Conservation (phyloP, 2,888 invertebrate genomes). For the Hyles lineata region DNA sequence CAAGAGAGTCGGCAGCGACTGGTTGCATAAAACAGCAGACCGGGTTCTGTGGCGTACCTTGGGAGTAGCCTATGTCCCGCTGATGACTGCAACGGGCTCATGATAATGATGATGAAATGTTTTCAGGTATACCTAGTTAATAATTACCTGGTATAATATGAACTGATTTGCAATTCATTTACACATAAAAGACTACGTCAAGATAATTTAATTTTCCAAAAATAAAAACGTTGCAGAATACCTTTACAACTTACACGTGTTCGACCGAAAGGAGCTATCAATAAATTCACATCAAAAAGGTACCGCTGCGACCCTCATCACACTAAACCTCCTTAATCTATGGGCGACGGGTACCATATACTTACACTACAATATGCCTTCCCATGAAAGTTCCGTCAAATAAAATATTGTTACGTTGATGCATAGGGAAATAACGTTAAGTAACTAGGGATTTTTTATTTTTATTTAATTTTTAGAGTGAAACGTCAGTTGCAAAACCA, state of each 20-base stretch:
- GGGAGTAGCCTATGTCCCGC: too few species aligned
- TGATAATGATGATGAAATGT: too few species aligned
- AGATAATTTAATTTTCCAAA: too few species aligned
- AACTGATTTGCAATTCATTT: too few species aligned
- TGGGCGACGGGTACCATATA: slow-evolving; percentile 4
- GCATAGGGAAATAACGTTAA: neutral
- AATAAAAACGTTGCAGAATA: too few species aligned
- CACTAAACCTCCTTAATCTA: slow-evolving; percentile 44
- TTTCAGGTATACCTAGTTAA: too few species aligned
- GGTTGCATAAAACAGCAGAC: too few species aligned
- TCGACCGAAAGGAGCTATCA: slow-evolving; percentile 51
- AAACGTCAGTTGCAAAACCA: neutral
- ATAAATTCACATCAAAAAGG: slow-evolving; percentile 57
- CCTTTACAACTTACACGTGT: neutral
- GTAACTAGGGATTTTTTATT: neutral
- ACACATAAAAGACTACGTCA: too few species aligned
- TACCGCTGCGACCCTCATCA: slow-evolving; percentile 59
- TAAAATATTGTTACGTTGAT: neutral
- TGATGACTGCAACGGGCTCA: too few species aligned
- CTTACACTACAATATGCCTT: slow-evolving; percentile 7
- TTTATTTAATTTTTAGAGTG: neutral
- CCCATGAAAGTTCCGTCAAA: slow-evolving; percentile 1
- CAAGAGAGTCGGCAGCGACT: too few species aligned
- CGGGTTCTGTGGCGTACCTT: too few species aligned
- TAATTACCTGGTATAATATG: too few species aligned